A percentile compares a stretch with the other conserved stretches of the same genome.
Conservation (phyloP, 2,888 invertebrate species). For the Drosophila mercatorum region DNA sequence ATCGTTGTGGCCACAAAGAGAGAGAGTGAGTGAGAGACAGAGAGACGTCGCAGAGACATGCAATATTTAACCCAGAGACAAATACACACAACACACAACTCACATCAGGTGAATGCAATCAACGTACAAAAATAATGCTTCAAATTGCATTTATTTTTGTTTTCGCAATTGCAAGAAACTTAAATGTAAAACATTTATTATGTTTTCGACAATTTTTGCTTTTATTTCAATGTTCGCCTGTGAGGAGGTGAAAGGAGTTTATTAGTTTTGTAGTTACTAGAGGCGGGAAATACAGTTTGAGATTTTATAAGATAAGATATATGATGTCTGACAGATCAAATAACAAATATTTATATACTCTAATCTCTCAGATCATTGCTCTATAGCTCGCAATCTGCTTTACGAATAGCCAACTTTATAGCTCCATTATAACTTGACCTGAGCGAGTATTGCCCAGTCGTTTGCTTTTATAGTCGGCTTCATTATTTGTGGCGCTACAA, state of each 20-base stretch:
- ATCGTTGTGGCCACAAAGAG: conserved; percentile 18
- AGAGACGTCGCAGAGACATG: conserved; percentile 27
- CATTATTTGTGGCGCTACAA: conserved; percentile 38
- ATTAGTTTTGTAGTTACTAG: not conserved
- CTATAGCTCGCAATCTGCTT: not conserved
- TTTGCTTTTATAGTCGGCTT: conserved; percentile 2
- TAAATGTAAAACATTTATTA: conserved; percentile 35
- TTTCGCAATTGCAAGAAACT: conserved; percentile 36
- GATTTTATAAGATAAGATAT: not conserved
- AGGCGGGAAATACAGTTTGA: not conserved
- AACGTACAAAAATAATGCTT: conserved; percentile 61
- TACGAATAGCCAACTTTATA: not conserved
- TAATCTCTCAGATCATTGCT: not conserved
- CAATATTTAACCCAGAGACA: conserved; percentile 46
- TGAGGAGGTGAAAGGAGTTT: conserved; percentile 12
- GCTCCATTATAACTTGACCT: not conserved
- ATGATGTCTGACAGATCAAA: not conserved
- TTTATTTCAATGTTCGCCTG: conserved; percentile 1
- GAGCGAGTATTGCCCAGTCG: conserved; percentile 5
- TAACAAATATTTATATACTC: not conserved
- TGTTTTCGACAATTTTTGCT: conserved; percentile 17
- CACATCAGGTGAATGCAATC: conserved; percentile 70
- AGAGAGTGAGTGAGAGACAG: not conserved
- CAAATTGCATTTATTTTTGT: conserved; percentile 62
- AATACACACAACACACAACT: conserved; percentile 24